Evolutionary conservation across 1,140 invertebrate genomes (phyloP).

Genomic region (Drosophila lowei): DNA sequence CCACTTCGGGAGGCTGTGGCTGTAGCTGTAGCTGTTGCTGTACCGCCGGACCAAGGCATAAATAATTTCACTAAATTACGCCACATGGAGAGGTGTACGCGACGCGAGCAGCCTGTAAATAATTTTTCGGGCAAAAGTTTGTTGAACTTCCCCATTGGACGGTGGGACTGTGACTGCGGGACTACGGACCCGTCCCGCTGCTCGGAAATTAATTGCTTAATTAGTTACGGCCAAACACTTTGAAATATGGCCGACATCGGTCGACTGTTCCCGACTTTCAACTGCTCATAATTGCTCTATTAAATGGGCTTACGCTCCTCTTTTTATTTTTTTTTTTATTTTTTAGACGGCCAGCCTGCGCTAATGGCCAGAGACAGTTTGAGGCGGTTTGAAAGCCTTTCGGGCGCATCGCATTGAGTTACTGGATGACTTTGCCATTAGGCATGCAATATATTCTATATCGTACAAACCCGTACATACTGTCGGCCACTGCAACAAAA

Average conservation of each 20-base stretch:
- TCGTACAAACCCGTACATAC: constrained; percentile 40
- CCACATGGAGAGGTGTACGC: constrained; percentile 40
- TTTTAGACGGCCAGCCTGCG: constrained; percentile 46
- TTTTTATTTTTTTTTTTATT: constrained; percentile 30
- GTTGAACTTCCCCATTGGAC: constrained; percentile 60
- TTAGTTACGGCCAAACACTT: constrained; percentile 81
- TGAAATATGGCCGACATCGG: constrained; percentile 76
- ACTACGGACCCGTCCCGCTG: constrained; percentile 21
- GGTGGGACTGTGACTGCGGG: constrained; percentile 14
- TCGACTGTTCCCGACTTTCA: constrained; percentile 64
- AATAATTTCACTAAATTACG: constrained; percentile 64
- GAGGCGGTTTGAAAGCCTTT: constrained; percentile 40
- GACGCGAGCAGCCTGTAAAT: constrained; percentile 52
- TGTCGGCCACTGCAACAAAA: constrained; percentile 75
- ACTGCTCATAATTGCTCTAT: constrained; percentile 81
- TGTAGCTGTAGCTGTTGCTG: constrained; percentile 6
- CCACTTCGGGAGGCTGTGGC: constrained; percentile 12
- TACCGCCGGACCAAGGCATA: constrained; percentile 39
- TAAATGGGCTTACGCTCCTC: constrained; percentile 72
- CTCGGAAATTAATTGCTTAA: constrained; percentile 80
- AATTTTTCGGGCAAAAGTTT: constrained; percentile 71
- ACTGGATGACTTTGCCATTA: constrained; percentile 75
- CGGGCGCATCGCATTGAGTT: constrained; percentile 49
- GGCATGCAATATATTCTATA: constrained; percentile 72
- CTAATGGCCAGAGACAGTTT: constrained; percentile 52